Percentiles rank a stretch among this genome's conserved stretches.
phyloP scores from a whole-genome alignment of 2,113 vertebrate genomes.

The Vombatus ursinus region DNA sequence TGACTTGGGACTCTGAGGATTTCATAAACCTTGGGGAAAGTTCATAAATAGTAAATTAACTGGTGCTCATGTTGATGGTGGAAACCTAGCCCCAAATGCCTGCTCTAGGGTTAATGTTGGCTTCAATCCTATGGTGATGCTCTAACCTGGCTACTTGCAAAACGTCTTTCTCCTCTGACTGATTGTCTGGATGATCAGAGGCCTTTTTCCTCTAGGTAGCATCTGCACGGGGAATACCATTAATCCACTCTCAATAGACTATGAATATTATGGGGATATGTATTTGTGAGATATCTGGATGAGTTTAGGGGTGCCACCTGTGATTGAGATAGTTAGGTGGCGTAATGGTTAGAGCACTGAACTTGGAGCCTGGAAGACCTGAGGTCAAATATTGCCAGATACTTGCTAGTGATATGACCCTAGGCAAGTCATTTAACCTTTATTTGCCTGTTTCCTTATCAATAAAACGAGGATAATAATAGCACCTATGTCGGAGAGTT shows the following conservation, averaged over 20 bases:
- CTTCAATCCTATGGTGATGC: background rate
- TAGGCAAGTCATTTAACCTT: background rate
- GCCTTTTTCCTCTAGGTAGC: no score
- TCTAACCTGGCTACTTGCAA: background rate
- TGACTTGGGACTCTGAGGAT: background rate
- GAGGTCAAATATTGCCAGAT: background rate
- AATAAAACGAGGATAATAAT: background rate
- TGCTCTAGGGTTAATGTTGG: background rate
- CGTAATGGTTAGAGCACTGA: background rate
- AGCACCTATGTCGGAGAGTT: background rate
- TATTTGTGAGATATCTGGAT: background rate
- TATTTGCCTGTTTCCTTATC: background rate
- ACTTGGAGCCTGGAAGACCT: background rate
- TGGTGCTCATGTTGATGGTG: background rate
- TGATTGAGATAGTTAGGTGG: background rate
- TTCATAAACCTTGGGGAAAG: background rate
- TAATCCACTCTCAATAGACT: background rate
- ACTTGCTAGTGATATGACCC: background rate
- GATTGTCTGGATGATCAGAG: background rate
- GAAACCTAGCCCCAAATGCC: background rate
- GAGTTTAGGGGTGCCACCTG: background rate
- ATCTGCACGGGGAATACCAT: background rate
- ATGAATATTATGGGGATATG: background rate
- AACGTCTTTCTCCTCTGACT: background rate
- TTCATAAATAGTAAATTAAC: background rate